phyloP scores from a whole-genome alignment of 1,140 invertebrate genomes.

The Cotesia typhae region DNA sequence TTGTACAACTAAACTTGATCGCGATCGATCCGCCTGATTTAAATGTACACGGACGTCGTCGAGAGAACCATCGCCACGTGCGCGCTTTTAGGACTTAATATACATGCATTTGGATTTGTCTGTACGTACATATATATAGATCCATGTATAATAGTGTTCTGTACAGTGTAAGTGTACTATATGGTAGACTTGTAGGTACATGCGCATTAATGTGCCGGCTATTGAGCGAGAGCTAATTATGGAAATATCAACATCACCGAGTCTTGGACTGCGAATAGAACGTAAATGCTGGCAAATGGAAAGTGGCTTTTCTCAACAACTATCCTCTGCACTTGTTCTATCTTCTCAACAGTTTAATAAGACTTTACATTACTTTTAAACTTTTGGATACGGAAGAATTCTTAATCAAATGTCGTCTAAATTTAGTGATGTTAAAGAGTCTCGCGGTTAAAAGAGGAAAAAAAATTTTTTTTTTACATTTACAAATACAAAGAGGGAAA shows the following conservation, averaged over 20 bases:
- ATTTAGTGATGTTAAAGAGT: too few species aligned
- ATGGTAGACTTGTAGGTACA: constrained; percentile 15
- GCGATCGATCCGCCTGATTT: constrained; percentile 35
- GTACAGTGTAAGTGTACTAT: too few species aligned
- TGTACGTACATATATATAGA: too few species aligned
- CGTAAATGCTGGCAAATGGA: constrained; percentile 3
- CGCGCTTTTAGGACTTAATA: constrained; percentile 26
- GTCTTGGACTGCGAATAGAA: not conserved
- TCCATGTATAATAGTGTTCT: too few species aligned
- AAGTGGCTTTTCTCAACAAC: not conserved
- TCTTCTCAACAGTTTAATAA: too few species aligned
- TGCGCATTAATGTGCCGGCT: constrained; percentile 32
- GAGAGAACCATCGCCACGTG: constrained; percentile 29
- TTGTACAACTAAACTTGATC: constrained; percentile 11
- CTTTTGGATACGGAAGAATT: not conserved
- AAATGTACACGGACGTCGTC: constrained; percentile 29
- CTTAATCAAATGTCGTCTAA: too few species aligned
- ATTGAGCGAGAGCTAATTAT: constrained; percentile 40
- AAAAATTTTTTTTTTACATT: too few species aligned
- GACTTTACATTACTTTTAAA: not conserved
- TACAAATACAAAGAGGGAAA: too few species aligned
- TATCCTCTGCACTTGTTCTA: not conserved
- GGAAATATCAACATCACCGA: constrained; percentile 39
- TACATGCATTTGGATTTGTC: too few species aligned
- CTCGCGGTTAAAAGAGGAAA: too few species aligned